Evolutionary conservation across 2,888 invertebrate species (phyloP).

Genomic region (Bugulina stolonifera): DNA sequence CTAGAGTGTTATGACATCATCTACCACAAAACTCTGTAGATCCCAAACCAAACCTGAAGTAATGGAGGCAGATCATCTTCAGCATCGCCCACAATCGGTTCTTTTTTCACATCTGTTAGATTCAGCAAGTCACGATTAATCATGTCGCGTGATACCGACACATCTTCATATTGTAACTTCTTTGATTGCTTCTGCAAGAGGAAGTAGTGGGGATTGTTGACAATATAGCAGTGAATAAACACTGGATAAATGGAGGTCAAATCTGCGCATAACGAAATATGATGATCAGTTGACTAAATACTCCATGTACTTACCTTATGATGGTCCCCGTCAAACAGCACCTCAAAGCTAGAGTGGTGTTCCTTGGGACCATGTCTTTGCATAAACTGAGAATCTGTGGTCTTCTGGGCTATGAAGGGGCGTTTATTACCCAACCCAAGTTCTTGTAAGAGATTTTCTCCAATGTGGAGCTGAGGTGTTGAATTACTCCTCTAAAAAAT

Average conservation of each 20-base stretch:
- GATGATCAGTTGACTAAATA: background rate
- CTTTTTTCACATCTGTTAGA: conserved; percentile 34
- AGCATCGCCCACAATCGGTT: conserved; percentile 33
- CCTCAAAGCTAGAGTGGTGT: conserved; percentile 17
- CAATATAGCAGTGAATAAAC: background rate
- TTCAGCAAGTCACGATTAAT: conserved; percentile 34
- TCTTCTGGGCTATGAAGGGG: background rate
- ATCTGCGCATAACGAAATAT: no score
- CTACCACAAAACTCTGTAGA: no score
- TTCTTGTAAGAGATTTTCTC: conserved; percentile 41
- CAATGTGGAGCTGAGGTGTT: conserved; percentile 35
- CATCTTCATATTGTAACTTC: background rate
- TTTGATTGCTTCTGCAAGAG: background rate
- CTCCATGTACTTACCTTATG: background rate
- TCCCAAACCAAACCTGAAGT: conserved; percentile 40
- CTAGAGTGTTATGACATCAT: no score
- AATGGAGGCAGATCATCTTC: conserved; percentile 49
- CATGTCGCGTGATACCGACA: background rate
- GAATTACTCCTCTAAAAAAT: conserved; percentile 36
- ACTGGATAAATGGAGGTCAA: no score
- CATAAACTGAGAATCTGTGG: background rate
- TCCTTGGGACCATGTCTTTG: background rate
- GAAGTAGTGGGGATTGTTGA: no score
- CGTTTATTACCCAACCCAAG: conserved; percentile 33
- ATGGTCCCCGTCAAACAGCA: conserved; percentile 20